Percentiles rank a stretch among this genome's conserved stretches.
Conservation (phyloP, 2,797 vertebrate genomes). For the Chaetodon trifasciatus region DNA sequence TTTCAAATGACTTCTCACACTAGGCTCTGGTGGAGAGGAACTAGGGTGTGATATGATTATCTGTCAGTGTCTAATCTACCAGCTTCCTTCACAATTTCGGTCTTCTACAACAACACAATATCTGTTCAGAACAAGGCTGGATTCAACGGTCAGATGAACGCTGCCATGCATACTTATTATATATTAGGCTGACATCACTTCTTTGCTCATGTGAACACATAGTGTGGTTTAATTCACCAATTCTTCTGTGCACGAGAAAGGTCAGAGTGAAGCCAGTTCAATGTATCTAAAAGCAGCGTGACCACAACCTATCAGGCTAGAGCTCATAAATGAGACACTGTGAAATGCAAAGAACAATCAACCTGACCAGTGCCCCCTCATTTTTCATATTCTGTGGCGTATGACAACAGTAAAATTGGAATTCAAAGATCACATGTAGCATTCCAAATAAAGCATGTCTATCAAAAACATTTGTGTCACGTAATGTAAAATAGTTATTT, state of each 20-base stretch:
- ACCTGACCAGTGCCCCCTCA: too few relatives aligned
- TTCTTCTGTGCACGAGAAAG: not conserved
- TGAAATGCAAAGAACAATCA: conserved; percentile 8
- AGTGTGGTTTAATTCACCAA: not conserved
- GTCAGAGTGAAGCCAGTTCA: not conserved
- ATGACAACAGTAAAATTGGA: not conserved
- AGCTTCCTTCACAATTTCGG: not conserved
- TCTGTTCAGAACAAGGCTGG: not conserved
- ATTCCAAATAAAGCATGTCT: not conserved
- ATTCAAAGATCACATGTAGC: not conserved
- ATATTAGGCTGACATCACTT: not conserved
- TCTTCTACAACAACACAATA: not conserved
- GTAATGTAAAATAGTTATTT: not conserved
- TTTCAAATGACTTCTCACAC: conserved; percentile 69
- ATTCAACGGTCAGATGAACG: not conserved
- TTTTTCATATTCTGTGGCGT: not conserved
- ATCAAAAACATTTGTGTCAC: not conserved
- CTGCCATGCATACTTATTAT: not conserved
- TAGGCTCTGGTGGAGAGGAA: conserved; percentile 20
- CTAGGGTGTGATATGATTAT: conserved; percentile 11
- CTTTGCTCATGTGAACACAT: not conserved
- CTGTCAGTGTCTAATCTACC: not conserved
- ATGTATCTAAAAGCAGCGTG: not conserved
- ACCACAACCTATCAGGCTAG: conserved; percentile 2
- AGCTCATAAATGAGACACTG: not conserved